These are phyloP conservation scores for Recurvirostra avosetta DNA, from an alignment of 2,113 vertebrate genomes.

Conservation along the genomic window DNA sequence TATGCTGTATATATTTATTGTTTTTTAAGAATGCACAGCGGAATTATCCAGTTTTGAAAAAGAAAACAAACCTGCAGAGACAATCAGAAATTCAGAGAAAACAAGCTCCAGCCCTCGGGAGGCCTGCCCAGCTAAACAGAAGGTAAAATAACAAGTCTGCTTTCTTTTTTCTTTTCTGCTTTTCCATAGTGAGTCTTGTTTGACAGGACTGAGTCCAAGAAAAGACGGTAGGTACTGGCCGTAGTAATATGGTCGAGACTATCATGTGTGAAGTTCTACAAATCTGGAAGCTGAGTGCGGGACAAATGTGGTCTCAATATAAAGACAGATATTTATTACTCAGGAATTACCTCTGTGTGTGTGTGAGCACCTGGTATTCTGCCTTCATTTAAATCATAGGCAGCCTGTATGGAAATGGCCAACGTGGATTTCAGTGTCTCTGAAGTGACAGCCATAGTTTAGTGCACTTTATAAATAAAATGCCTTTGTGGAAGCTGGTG, in stretches of 20 bases:
- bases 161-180: background rate
- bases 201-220: background rate
- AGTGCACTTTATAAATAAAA: background rate
- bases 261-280: background rate
- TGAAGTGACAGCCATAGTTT: background rate
- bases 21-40: constrained; percentile 72
- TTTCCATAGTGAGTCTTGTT: background rate
- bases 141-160: constrained; percentile 73
- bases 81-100: constrained; percentile 79
- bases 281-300: background rate
- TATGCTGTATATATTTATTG: background rate
- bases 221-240: background rate
- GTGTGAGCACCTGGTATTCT: background rate
- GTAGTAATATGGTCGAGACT: background rate
- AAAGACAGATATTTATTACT: background rate
- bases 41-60: constrained; percentile 78
- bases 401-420: background rate
- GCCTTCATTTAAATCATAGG: background rate
- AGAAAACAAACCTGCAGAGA: constrained; percentile 71
- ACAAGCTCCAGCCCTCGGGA: constrained; percentile 68
- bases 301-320: background rate
- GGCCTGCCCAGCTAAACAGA: constrained; percentile 78
- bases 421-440: background rate
- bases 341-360: background rate
- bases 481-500: background rate